Percentiles rank a stretch among this genome's conserved stretches.
Conservation (phyloP, 2,797 vertebrate genomes). For the Taeniopygia guttata region DNA sequence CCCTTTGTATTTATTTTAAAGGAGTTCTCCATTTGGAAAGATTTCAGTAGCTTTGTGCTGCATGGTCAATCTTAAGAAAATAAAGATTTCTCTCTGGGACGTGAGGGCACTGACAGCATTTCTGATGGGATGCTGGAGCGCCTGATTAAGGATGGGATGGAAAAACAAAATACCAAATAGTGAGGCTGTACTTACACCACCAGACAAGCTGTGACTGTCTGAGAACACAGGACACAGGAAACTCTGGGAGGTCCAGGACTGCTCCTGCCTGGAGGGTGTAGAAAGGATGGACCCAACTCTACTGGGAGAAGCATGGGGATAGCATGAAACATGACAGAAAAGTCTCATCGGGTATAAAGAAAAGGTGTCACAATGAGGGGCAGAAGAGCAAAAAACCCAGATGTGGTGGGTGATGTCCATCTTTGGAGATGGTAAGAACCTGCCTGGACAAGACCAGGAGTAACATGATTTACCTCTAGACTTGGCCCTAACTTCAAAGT, state of each 20-base stretch:
- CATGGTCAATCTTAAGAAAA: neutral
- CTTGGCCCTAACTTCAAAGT: neutral
- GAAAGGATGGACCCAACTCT: neutral
- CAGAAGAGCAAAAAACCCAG: neutral
- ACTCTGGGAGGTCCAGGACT: neutral
- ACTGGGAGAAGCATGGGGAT: neutral
- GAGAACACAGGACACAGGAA: neutral
- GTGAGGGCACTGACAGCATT: neutral
- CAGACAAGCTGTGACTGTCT: neutral
- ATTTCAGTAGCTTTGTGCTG: constrained; percentile 8
- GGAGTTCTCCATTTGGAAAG: neutral
- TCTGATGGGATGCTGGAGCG: neutral
- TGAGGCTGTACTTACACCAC: neutral
- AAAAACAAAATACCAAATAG: neutral
- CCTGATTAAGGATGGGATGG: neutral
- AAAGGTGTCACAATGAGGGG: neutral
- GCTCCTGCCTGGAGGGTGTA: neutral
- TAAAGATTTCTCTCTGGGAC: neutral
- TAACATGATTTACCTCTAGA: neutral
- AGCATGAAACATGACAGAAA: fast-evolving
- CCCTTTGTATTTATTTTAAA: neutral
- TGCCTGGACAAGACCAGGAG: neutral
- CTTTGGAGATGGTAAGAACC: neutral
- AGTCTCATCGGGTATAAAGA: neutral
- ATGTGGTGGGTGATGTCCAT: neutral